phyloP scores from a whole-genome alignment of 2,797 vertebrate species.

The Nannoperca obscura region DNA sequence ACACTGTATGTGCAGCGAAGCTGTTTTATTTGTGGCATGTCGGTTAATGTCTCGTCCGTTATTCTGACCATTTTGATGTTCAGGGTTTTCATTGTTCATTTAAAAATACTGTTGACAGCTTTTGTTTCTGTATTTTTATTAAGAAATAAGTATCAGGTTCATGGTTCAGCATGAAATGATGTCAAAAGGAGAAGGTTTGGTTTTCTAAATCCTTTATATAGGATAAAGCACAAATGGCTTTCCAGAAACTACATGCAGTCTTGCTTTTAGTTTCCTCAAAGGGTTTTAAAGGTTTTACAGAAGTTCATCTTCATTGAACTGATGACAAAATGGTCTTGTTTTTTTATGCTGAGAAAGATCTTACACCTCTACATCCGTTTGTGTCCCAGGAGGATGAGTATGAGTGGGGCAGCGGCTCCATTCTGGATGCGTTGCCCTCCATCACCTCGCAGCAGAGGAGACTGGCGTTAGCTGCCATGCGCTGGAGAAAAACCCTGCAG shows the following conservation, averaged over 20 bases:
- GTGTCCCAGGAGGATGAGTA: slow-evolving; percentile 93
- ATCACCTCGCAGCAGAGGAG: slow-evolving; percentile 91
- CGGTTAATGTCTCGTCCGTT: not conserved
- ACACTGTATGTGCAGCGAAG: not conserved
- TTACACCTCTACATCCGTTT: not conserved
- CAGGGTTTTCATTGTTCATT: not conserved
- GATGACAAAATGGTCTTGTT: not conserved
- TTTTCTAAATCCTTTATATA: not conserved
- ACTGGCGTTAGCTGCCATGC: slow-evolving; percentile 92
- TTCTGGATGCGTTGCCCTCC: slow-evolving; percentile 90
- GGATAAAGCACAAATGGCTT: not conserved
- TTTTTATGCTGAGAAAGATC: not conserved
- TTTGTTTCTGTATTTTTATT: not conserved
- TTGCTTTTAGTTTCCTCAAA: too few relatives aligned
- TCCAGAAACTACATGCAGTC: not conserved
- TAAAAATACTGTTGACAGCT: not conserved
- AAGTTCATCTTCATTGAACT: not conserved
- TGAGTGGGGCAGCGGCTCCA: slow-evolving; percentile 94
- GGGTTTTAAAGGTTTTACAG: not conserved
- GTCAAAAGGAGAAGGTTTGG: not conserved
- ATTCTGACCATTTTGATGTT: not conserved
- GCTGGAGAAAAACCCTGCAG: slow-evolving; percentile 94
- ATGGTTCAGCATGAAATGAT: not conserved
- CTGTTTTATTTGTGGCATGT: not conserved
- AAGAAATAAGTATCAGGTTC: not conserved